Percentiles rank a stretch among this genome's conserved stretches.
These are phyloP conservation scores for Sphaerodactylus townsendi DNA, from an alignment of 2,113 vertebrate genomes.

Conservation along the genomic window DNA sequence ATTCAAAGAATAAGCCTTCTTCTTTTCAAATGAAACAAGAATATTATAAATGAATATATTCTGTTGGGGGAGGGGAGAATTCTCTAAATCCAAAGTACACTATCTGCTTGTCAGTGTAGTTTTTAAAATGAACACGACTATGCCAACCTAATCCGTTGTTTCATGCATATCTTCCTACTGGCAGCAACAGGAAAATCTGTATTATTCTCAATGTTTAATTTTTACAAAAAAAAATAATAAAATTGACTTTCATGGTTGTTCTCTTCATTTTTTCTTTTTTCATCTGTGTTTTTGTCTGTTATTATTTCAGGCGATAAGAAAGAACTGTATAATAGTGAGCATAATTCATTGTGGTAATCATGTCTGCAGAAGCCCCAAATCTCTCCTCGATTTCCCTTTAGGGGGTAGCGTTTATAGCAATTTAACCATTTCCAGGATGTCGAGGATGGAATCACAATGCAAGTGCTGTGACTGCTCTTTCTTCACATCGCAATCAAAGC, in stretches of 20 bases:
- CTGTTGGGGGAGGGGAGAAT: neutral
- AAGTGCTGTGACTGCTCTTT: constrained; percentile 31
- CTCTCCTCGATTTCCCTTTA: constrained; percentile 52
- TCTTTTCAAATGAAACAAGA: constrained; percentile 51
- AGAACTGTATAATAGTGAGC: constrained; percentile 24
- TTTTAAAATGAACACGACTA: neutral
- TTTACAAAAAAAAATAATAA: neutral
- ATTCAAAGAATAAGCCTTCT: constrained; percentile 17
- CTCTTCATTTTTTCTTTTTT: constrained; percentile 33
- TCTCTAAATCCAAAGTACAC: constrained; percentile 4
- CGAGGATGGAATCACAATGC: constrained; percentile 54
- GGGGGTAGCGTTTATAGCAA: constrained; percentile 45
- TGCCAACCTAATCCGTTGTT: neutral
- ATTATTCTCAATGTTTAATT: constrained; percentile 28
- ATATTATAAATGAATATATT: constrained; percentile 33
- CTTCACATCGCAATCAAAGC: constrained; percentile 29
- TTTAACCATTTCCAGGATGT: constrained; percentile 55
- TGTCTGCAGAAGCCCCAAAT: constrained; percentile 37
- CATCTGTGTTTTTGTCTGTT: constrained; percentile 3
- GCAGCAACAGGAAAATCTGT: constrained; percentile 1
- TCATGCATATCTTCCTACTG: neutral
- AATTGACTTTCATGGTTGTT: constrained; percentile 21
- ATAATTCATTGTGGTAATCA: constrained; percentile 21
- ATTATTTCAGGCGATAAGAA: constrained; percentile 38
- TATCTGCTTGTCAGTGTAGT: constrained; percentile 11